Conservation (phyloP, 2,113 vertebrate genomes). For the Fregata magnificens region DNA sequence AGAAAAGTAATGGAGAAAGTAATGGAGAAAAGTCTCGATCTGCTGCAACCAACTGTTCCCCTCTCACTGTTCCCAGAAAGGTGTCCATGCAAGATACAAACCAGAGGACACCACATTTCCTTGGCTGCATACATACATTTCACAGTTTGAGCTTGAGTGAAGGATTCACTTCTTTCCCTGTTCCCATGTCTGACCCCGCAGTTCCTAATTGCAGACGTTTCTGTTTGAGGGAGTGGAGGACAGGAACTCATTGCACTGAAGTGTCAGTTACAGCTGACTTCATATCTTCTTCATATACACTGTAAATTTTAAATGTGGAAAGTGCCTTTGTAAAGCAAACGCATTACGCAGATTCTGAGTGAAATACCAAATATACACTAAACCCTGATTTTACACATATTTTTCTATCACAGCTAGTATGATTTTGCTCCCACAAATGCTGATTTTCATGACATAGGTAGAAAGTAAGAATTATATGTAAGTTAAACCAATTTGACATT, state of each 20-base stretch:
- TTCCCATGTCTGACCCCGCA: fast-evolving
- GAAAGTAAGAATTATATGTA: neutral
- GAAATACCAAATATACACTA: neutral
- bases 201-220: neutral
- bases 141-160: neutral
- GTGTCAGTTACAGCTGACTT: neutral
- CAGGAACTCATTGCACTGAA: neutral
- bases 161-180: neutral
- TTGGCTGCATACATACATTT: neutral
- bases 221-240: neutral
- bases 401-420: neutral
- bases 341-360: neutral
- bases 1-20: neutral
- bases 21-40: neutral
- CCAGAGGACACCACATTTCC: neutral
- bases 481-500: neutral
- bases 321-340: neutral
- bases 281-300: neutral
- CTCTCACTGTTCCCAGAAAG: neutral
- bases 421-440: neutral
- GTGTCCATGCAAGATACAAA: neutral
- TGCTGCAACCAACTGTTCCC: neutral
- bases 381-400: neutral
- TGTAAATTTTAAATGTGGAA: neutral
- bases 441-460: neutral